A percentile compares a stretch with the other conserved stretches of the same genome.
These are phyloP conservation scores for Rhabditoides inermis DNA, from an alignment of 2,888 invertebrate genomes.

Conservation along the genomic window DNA sequence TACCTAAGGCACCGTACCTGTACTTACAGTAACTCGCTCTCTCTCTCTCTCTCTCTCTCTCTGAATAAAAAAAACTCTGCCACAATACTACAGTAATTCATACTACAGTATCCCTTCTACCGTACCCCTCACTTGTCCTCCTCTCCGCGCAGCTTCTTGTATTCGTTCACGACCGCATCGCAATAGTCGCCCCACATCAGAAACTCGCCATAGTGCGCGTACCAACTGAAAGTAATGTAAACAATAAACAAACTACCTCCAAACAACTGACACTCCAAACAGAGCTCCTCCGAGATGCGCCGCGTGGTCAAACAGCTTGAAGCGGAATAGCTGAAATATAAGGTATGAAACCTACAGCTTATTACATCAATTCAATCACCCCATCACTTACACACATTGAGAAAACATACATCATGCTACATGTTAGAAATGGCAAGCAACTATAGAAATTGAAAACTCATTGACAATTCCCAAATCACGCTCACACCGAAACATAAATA, in stretches of 20 bases:
- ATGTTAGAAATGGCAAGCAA: background rate
- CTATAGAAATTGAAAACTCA: background rate
- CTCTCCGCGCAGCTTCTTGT: too few relatives aligned
- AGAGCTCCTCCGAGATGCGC: conserved; percentile 92
- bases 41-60: too few relatives aligned
- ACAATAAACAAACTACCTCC: background rate
- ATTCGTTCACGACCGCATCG: too few relatives aligned
- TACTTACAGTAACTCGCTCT: too few relatives aligned
- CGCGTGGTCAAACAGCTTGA: conserved; percentile 91
- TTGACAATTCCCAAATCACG: background rate
- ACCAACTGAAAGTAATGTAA: conserved; percentile 24
- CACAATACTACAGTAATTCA: too few relatives aligned
- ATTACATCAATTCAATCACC: too few relatives aligned
- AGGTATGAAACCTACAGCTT: too few relatives aligned
- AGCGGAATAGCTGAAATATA: too few relatives aligned
- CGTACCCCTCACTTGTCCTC: too few relatives aligned
- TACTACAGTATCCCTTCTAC: too few relatives aligned
- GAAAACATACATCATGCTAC: background rate
- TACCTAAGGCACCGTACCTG: too few relatives aligned
- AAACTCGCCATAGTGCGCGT: conserved; percentile 33
- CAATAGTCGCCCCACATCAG: conserved; percentile 20
- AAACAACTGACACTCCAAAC: conserved; percentile 65
- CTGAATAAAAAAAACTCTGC: too few relatives aligned
- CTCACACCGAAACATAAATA: conserved; percentile 55
- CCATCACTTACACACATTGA: background rate